Evolutionary conservation across 2,888 invertebrate species (phyloP), one percentile per base, ranked within the genome.

Genomic region (Patella ulyssiponensis): DNA sequence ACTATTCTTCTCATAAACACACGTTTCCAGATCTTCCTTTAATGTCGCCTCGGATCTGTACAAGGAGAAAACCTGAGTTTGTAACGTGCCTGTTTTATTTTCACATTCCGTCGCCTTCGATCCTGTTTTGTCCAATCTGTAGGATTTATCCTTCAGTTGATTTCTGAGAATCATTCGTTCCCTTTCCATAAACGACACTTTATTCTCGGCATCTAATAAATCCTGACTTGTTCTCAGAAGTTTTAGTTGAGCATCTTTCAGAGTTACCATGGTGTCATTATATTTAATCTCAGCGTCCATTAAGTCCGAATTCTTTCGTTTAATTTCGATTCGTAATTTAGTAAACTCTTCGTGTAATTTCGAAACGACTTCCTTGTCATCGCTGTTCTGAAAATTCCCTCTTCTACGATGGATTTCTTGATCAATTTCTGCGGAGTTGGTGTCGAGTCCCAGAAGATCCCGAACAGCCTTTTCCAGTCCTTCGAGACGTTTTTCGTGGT

Each of bases 111-210:
- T 74, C 15, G 83, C 82, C 17, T 83, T 81, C 15, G 83, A 76
- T 1, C 53, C 71, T 5, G 78, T 58, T n/a, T 75, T 44, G 1
- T 77, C 81, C 27, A 87, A 80, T 54, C 82, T 78, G 75, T 85
- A 86, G 12, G 83, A 80, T 71, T 85, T 85, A 71, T 85, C 85
- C 76, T 88, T 87, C 52, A 89, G 75, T 73, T 87, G 84, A 74
- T 86, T 89, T 82, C 87, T 88, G 70, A 88, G 74, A 23, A 88
- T 84, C n/a, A 85, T 85, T 44, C 82, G 80, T 76, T 88, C 87
- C 23, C 85, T 82, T 70, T 84, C 84, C 76, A 89, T 64, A 51
- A 80, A 69, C 0, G 83, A 79, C 14, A 86, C 81, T 72, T 86
- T 84, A 69, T 86, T 84, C 75, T 89, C 87, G 11, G 85, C 82